These are phyloP conservation scores for Heliconius sara DNA, from an alignment of 2,888 invertebrate species.

Conservation along the genomic window DNA sequence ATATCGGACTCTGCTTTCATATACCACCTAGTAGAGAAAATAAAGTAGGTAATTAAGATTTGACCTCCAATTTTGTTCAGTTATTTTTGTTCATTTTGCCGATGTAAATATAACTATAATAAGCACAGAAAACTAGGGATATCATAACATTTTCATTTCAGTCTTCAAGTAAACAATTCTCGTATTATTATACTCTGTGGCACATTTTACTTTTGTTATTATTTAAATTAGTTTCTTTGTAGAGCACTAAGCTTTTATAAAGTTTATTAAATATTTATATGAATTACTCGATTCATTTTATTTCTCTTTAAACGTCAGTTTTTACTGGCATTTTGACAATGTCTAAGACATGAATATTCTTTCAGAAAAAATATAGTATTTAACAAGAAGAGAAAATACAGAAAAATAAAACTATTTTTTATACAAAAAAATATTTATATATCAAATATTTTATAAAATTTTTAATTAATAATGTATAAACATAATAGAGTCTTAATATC, in stretches of 20 bases:
- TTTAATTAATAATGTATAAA: no score
- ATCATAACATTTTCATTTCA: constrained; percentile 9
- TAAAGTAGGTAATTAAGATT: no score
- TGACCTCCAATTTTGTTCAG: no score
- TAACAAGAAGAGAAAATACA: background rate
- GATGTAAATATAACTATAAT: background rate
- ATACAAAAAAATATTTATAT: background rate
- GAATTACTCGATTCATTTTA: background rate
- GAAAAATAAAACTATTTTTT: background rate
- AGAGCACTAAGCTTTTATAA: background rate
- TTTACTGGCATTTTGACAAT: constrained; percentile 7
- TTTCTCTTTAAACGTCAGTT: background rate
- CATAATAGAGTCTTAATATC: no score
- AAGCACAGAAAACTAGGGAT: background rate
- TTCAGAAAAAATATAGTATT: background rate
- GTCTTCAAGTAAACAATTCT: background rate
- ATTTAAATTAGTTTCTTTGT: background rate
- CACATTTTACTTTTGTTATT: background rate
- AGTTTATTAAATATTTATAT: background rate
- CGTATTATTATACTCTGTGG: background rate
- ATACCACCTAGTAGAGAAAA: no score
- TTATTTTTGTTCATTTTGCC: background rate
- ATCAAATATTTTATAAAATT: no score
- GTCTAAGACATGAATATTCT: background rate
- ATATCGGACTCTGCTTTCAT: no score